These are phyloP conservation scores for Xiphorhynchus elegans DNA, from an alignment of 2,113 vertebrate species.

Conservation along the genomic window DNA sequence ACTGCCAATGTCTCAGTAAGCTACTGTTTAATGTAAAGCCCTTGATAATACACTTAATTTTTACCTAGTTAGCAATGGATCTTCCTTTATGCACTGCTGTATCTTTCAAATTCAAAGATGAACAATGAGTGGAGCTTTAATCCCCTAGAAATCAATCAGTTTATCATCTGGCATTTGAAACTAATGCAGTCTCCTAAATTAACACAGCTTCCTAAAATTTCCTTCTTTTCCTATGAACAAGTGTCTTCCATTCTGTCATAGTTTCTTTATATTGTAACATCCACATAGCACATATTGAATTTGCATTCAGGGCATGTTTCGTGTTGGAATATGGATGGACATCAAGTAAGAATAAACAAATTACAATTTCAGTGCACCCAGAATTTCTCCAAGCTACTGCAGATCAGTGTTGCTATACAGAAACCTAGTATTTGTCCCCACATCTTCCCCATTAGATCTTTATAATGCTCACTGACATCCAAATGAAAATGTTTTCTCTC, in stretches of 20 bases:
- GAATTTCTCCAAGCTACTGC: neutral
- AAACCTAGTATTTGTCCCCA: neutral
- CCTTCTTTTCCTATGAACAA: neutral
- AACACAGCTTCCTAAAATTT: neutral
- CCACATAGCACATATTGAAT: neutral
- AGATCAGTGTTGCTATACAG: neutral
- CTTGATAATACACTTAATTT: neutral
- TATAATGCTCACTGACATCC: neutral
- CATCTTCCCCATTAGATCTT: neutral
- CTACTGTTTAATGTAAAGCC: neutral
- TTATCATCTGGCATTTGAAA: neutral
- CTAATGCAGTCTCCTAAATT: neutral
- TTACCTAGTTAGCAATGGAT: neutral
- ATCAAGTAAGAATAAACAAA: neutral
- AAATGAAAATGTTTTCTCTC: neutral
- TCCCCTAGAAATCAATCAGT: neutral
- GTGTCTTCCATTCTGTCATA: neutral
- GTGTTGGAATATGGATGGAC: neutral
- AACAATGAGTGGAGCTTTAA: neutral
- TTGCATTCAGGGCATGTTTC: neutral
- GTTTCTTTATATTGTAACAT: neutral
- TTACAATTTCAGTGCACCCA: neutral
- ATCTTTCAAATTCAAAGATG: constrained; percentile 2
- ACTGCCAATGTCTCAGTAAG: neutral
- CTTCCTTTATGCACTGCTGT: neutral